These are phyloP conservation scores for Callinectes sapidus DNA, from an alignment of 2,888 invertebrate genomes.

Conservation along the genomic window DNA sequence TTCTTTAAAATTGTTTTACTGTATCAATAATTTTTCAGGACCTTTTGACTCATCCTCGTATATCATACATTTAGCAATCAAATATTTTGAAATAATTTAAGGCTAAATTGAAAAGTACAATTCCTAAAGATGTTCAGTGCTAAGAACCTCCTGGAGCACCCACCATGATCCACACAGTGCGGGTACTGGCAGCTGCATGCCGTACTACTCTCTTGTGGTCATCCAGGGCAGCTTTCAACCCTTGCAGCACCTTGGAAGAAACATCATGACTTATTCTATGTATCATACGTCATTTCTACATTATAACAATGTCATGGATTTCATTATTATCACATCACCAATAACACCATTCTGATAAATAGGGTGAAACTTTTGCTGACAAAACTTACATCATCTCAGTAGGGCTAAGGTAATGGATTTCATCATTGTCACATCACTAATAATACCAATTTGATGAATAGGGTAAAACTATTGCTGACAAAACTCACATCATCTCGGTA, in stretches of 20 bases:
- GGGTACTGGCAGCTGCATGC: slow-evolving; percentile 61
- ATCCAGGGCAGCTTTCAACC: slow-evolving; percentile 52
- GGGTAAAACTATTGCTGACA: not conserved
- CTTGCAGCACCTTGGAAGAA: slow-evolving; percentile 62
- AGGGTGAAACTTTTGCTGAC: too few species aligned
- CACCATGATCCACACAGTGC: slow-evolving; percentile 72
- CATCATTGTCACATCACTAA: not conserved
- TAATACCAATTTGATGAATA: not conserved
- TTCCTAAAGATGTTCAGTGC: slow-evolving; percentile 1
- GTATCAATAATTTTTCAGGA: not conserved
- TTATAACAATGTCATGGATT: not conserved
- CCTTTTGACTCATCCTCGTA: too few species aligned
- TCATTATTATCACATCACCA: not conserved
- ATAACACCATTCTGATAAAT: too few species aligned
- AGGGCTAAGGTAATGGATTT: not conserved
- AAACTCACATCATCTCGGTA: slow-evolving; percentile 64
- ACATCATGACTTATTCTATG: not conserved
- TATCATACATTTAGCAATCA: not conserved
- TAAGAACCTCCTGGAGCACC: slow-evolving; percentile 65
- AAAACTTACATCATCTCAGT: too few species aligned
- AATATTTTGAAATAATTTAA: not conserved
- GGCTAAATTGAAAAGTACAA: not conserved
- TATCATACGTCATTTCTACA: not conserved
- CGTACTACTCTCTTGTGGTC: slow-evolving; percentile 68
- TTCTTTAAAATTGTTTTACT: not conserved